These are phyloP conservation scores for Lysiphlebus fabarum DNA, from an alignment of 1,140 invertebrate genomes.

Conservation along the genomic window DNA sequence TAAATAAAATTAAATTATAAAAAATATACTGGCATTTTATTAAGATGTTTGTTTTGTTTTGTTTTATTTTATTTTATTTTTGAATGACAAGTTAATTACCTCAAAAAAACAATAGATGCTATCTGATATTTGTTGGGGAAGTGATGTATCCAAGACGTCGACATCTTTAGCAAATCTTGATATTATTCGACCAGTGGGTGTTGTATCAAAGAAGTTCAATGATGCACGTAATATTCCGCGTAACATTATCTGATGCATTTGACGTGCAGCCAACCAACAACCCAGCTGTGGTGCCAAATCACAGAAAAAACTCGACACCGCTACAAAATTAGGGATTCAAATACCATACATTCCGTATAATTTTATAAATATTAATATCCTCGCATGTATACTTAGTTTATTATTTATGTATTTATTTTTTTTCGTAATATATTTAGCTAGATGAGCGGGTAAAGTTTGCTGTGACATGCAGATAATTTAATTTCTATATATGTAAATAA, in stretches of 20 bases:
- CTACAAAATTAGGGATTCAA: slow-evolving; percentile 58
- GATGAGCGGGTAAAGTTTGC: slow-evolving; percentile 46
- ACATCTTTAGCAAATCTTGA: slow-evolving; percentile 82
- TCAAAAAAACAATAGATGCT: slow-evolving; percentile 75
- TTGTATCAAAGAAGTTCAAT: slow-evolving; percentile 83
- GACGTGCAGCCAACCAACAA: slow-evolving; percentile 68
- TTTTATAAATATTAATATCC: too few species aligned
- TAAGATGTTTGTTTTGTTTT: too few species aligned
- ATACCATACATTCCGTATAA: neutral
- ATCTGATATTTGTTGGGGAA: slow-evolving; percentile 70
- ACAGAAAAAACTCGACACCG: slow-evolving; percentile 64
- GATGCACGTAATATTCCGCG: slow-evolving; percentile 71
- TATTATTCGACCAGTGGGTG: slow-evolving; percentile 81
- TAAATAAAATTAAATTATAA: too few species aligned
- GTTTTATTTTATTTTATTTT: neutral
- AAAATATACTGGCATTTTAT: too few species aligned
- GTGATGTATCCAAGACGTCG: slow-evolving; percentile 68
- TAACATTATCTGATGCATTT: slow-evolving; percentile 76
- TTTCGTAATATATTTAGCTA: too few species aligned
- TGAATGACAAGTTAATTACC: slow-evolving; percentile 59
- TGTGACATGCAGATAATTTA: slow-evolving; percentile 50
- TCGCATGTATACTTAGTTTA: too few species aligned
- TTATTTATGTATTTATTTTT: too few species aligned
- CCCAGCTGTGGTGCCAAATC: slow-evolving; percentile 71
- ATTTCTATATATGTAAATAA: slow-evolving; percentile 13